Base-by-base conservation (phyloP, 2,888 invertebrate genomes). In the Latheticus oryzae region DNA sequence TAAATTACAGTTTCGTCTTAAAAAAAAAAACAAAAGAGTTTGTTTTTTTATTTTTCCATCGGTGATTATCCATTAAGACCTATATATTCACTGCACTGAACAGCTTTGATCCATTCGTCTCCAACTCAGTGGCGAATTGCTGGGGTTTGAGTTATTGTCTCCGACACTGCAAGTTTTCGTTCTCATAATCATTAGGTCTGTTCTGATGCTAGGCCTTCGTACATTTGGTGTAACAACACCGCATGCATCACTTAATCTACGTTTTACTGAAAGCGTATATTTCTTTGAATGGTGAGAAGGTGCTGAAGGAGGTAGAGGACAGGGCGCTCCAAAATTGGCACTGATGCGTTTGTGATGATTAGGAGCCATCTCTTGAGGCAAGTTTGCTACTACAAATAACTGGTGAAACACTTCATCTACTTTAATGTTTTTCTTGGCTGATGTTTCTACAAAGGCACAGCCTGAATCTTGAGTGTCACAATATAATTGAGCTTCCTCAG, bases 161-260 rank as follows among this genome's bases (percentile, higher is more conserved):
- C 86, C 87, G 77, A 87, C 82, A 70, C 87, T 86, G 80, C 88
- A 87, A 58, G 90, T 90, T 80, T 91, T 91, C 66, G 89, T 90
- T 76, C 91, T 87, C 87, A 93, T 90, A 69, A 92, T 89, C 86
- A 93, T 89, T 66, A 93, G 83, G 76, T 95, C 94, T 3, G 93
- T 94, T 60, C 93, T 83, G 64, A 95, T 91, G 77, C 92, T 92
- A 19, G 94, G 94, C 33, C 94, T 82, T 43, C 93, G 82, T 0
- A 91, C 93, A 73, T 93, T 93, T 1, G 93, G 91, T n/a, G 92
- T 90, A 11, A 93, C 91, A 3, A 93, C 91, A 2, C 93, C 93
- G 72, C 92, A 93, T 1, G 93, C 93, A 73, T 93, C 93, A 63
- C 92, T 93, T 65, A 93, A 80, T 43, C 91, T 84, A 56, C 92